phyloP scores from a whole-genome alignment of 2,113 vertebrate species.

The Rattus rattus region DNA sequence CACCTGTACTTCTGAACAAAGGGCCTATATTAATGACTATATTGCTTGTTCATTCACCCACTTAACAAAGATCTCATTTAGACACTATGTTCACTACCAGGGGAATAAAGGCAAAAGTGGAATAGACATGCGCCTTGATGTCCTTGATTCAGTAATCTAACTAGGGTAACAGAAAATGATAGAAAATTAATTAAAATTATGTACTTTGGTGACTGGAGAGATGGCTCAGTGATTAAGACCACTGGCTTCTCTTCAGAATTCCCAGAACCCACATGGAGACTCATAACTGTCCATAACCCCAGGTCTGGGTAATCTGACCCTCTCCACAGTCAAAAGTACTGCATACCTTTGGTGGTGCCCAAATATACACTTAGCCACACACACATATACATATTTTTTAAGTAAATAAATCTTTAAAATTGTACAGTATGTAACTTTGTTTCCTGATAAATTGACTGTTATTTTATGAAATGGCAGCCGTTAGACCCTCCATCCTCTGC shows the following conservation, averaged over 20 bases:
- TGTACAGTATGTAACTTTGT: background rate
- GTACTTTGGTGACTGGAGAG: background rate
- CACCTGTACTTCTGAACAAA: background rate
- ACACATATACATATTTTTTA: background rate
- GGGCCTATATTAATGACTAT: background rate
- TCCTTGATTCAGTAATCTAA: background rate
- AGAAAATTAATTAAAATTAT: background rate
- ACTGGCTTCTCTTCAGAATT: background rate
- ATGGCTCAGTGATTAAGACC: background rate
- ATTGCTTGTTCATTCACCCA: background rate
- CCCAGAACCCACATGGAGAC: background rate
- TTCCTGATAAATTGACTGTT: background rate
- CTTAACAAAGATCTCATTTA: conserved; percentile 6
- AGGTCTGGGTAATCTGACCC: background rate
- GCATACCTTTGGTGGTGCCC: background rate
- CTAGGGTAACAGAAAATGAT: background rate
- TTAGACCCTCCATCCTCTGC: background rate
- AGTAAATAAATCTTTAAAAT: background rate
- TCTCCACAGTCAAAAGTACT: background rate
- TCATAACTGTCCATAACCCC: background rate
- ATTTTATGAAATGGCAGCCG: background rate
- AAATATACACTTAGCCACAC: background rate
- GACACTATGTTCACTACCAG: background rate
- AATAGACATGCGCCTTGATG: background rate
- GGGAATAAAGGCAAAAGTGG: background rate